Evolutionary conservation across 2,797 vertebrate species (phyloP), one percentile per base, ranked within the genome.

Genomic region (Vespertilio murinus): DNA sequence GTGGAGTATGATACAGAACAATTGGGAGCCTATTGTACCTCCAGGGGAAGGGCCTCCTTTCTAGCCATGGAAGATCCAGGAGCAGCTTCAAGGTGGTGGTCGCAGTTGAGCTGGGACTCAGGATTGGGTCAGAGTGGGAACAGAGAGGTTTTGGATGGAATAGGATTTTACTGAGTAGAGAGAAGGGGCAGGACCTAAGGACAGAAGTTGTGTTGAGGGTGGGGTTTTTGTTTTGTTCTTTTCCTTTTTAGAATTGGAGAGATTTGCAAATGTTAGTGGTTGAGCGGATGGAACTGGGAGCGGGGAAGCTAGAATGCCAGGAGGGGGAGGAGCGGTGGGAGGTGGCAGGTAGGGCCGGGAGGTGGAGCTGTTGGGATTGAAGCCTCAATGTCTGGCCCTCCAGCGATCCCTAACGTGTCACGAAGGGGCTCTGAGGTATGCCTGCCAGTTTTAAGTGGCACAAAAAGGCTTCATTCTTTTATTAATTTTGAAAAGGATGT

Each of bases 181-280:
- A 75, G 20, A 85, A 56, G 33, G n/a, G 42, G n/a, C 79, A 54
- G 74, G 49, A 56, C 12, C n/a, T 80, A 23, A 42, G 23, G 65
- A 8, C n/a, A 85, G 83, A 87, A 75, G 35, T 56, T 85, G 78
- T 45, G 30, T 47, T 35, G 67, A 30, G 12, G 10, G 25, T 88
- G 6, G 56, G 33, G 42, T 35, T 25, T 73, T 47, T 59, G 23
- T 17, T 16, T 85, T 33, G 45, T 38, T 12, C 52, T 71, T 82
- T 88, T 79, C 33, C 30, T 45, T 88, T 89, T 93, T 95, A 49
- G 52, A 87, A 69, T 52, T 17, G 1, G 74, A 85, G 70, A 94
- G 45, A 56, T 71, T 85, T 85, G 10, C 25, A 73, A 25, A 61
- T 86, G 59, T 70, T 56, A 33, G 84, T 83, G 85, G n/a, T n/a